Conservation (phyloP, 2,888 invertebrate species). For the Acleris emargana region DNA sequence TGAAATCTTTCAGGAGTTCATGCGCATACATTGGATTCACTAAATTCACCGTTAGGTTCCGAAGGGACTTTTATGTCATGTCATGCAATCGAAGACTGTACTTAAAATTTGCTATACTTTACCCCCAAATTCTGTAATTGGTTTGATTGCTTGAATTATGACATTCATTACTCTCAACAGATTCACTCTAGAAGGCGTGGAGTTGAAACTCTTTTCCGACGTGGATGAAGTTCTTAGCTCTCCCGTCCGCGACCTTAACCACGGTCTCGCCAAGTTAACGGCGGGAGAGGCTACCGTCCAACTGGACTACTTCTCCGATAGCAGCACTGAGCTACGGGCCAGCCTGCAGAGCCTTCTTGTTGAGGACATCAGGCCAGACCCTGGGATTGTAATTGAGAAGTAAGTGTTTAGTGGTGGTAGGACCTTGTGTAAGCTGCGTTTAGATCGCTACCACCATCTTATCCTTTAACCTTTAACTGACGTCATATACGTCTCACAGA, state of each 20-base stretch:
- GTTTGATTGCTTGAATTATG: neutral
- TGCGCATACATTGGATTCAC: too few species aligned
- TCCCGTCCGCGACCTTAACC: slow-evolving; percentile 88
- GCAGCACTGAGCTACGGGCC: slow-evolving; percentile 87
- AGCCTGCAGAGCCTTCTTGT: slow-evolving; percentile 87
- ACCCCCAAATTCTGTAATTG: too few species aligned
- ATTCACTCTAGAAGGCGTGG: slow-evolving; percentile 87
- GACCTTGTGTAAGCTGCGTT: too few species aligned
- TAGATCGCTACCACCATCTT: too few species aligned
- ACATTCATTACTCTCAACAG: slow-evolving; percentile 53
- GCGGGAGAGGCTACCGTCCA: slow-evolving; percentile 87
- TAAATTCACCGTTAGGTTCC: too few species aligned
- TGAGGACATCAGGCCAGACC: slow-evolving; percentile 89
- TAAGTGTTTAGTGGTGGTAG: slow-evolving; percentile 48
- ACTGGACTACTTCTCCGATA: slow-evolving; percentile 87
- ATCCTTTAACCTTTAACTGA: too few species aligned
- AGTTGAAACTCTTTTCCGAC: slow-evolving; percentile 88
- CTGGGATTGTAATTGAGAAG: slow-evolving; percentile 84
- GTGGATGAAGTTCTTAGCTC: slow-evolving; percentile 90
- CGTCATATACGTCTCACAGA: too few species aligned
- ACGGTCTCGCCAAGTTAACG: slow-evolving; percentile 87
- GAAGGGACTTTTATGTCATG: too few species aligned
- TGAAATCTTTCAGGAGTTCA: too few species aligned
- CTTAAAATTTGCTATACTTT: too few species aligned
- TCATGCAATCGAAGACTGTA: too few species aligned